These are phyloP conservation scores for Hirtodrosophila trivittata DNA, from an alignment of 2,888 invertebrate species.

Conservation along the genomic window DNA sequence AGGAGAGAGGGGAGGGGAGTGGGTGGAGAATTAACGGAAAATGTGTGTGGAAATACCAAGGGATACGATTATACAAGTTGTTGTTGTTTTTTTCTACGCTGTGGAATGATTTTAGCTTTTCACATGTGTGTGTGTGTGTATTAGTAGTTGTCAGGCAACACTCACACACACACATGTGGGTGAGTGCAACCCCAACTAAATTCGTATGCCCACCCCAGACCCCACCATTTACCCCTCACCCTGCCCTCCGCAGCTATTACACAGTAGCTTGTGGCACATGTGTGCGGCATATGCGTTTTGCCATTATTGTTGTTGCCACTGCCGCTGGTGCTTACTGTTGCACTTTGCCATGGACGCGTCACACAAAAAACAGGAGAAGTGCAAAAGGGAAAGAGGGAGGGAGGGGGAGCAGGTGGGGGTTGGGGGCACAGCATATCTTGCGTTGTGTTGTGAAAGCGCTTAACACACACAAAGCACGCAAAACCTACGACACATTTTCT, in stretches of 20 bases:
- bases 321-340: constrained; percentile 30
- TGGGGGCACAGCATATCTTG: constrained; percentile 32
- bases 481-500: constrained; percentile 66
- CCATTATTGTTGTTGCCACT: constrained; percentile 32
- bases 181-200: constrained; percentile 27
- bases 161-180: too few species aligned
- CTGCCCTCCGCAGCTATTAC: background rate
- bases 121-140: background rate
- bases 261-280: constrained; percentile 32
- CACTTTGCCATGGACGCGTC: constrained; percentile 34
- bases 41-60: constrained; percentile 12
- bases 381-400: background rate
- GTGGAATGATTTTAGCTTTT: constrained; percentile 23
- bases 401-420: background rate
- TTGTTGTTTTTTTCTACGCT: constrained; percentile 14
- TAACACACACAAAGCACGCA: constrained; percentile 32
- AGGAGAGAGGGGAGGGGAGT: background rate
- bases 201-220: constrained; percentile 1
- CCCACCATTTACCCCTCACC: background rate
- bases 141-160: too few species aligned
- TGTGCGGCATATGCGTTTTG: constrained; percentile 61
- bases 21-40: background rate
- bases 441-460: constrained; percentile 53
- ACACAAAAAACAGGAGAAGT: constrained; percentile 18
- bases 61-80: background rate